phyloP scores from a whole-genome alignment of 2,888 invertebrate species.

The Hemistola chrysoprasaria region DNA sequence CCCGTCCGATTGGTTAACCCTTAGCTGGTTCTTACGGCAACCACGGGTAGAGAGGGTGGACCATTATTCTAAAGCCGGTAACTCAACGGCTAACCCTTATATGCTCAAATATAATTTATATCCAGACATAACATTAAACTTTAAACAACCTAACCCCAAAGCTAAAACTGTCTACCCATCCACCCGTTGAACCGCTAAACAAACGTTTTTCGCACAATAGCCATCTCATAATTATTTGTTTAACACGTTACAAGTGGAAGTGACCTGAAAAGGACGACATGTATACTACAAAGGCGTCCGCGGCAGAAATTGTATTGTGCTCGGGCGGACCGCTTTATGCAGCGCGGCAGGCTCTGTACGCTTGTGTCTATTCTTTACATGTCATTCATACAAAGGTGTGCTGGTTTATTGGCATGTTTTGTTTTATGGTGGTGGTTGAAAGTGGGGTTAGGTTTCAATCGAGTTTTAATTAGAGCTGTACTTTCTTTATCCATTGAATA shows the following conservation, averaged over 20 bases:
- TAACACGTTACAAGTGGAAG: conserved; percentile 64
- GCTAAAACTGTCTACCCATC: conserved; percentile 10
- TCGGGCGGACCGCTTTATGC: conserved; percentile 51
- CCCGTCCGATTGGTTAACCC: too few relatives aligned
- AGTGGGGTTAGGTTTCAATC: background rate
- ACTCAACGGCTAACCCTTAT: too few relatives aligned
- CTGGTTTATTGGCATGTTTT: conserved; percentile 19
- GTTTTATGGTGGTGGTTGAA: conserved; percentile 7
- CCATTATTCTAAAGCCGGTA: too few relatives aligned
- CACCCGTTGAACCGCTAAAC: conserved; percentile 25
- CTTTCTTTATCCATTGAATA: too few relatives aligned
- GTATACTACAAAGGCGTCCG: conserved; percentile 56
- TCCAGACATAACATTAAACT: too few relatives aligned
- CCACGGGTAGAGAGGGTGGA: too few relatives aligned
- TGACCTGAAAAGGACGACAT: conserved; percentile 74
- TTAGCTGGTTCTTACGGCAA: too few relatives aligned
- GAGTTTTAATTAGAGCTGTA: too few relatives aligned
- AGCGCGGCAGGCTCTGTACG: conserved; percentile 47
- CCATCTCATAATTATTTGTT: conserved; percentile 61
- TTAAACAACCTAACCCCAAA: too few relatives aligned
- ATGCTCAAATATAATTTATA: too few relatives aligned
- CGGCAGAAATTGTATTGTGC: conserved; percentile 71
- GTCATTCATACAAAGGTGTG: conserved; percentile 50
- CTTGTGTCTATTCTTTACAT: conserved; percentile 55
- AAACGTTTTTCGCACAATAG: conserved; percentile 49